Evolutionary conservation across 2,888 invertebrate genomes (phyloP).

Genomic region (Strigamia transsilvanica): DNA sequence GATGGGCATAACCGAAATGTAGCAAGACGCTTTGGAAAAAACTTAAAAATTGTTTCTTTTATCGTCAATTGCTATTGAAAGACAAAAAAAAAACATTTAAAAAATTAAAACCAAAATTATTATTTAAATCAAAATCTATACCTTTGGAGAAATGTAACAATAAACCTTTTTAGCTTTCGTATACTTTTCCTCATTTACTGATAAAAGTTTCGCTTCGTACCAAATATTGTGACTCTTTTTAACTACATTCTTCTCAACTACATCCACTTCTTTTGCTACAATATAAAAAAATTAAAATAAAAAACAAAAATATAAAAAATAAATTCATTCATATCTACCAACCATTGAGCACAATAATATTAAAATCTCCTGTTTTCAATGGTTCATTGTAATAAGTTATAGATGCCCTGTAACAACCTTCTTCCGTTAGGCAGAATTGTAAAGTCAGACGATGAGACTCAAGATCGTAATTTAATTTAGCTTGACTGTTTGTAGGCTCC

Average conservation of each 20-base stretch:
- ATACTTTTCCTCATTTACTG: constrained; percentile 71
- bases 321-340: constrained; percentile 61
- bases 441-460: constrained; percentile 80
- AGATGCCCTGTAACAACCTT: constrained; percentile 83
- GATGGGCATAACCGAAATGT: constrained; percentile 93
- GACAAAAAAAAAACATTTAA: neutral
- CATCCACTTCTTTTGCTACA: constrained; percentile 78
- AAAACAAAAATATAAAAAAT: neutral
- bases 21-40: constrained; percentile 89
- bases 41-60: constrained; percentile 91
- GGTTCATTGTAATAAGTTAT: constrained; percentile 78
- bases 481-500: constrained; percentile 23
- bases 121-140: constrained; percentile 56
- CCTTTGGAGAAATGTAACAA: constrained; percentile 87
- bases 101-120: neutral
- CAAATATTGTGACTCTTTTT: constrained; percentile 81
- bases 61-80: constrained; percentile 77
- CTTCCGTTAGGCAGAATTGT: constrained; percentile 78
- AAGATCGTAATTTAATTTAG: constrained; percentile 77
- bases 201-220: constrained; percentile 82
- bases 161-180: constrained; percentile 85
- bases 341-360: constrained; percentile 90
- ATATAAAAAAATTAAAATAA: neutral
- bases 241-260: constrained; percentile 86
- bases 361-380: constrained; percentile 88